A percentile compares a stretch with the other conserved stretches of the same genome.
These are phyloP conservation scores for Ornithoptera priamus DNA, from an alignment of 2,888 invertebrate species.

Conservation along the genomic window DNA sequence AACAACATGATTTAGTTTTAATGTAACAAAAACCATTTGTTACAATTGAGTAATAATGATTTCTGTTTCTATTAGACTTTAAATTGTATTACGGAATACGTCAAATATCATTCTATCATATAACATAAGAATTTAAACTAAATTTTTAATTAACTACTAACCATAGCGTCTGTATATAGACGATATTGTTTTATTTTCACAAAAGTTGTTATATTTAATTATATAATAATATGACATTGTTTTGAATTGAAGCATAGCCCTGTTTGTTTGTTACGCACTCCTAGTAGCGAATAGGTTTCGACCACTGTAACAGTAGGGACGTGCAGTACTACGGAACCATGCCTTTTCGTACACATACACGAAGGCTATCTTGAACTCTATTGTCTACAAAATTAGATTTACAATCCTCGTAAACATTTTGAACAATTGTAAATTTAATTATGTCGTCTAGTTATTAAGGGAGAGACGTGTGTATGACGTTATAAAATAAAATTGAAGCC, in stretches of 20 bases:
- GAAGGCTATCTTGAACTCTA: conserved; percentile 12
- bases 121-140: too few species aligned
- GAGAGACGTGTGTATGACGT: conserved; percentile 78
- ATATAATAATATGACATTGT: neutral
- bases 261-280: conserved; percentile 67
- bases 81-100: too few species aligned
- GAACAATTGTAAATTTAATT: conserved; percentile 28
- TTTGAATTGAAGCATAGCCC: conserved; percentile 46
- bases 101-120: too few species aligned
- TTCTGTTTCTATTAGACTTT: too few species aligned
- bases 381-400: neutral
- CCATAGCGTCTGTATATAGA: too few species aligned
- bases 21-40: too few species aligned
- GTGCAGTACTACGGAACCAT: conserved; percentile 42
- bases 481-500: conserved; percentile 79
- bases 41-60: too few species aligned
- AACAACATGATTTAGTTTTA: too few species aligned
- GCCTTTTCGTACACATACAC: conserved; percentile 32
- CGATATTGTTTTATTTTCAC: too few species aligned
- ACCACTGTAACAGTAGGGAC: conserved; percentile 56
- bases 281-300: conserved; percentile 62
- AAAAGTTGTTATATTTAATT: too few species aligned
- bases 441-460: conserved; percentile 57
- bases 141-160: too few species aligned
- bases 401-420: conserved; percentile 9